Conservation (phyloP, 2,113 vertebrate genomes). For the Condylura cristata region DNA sequence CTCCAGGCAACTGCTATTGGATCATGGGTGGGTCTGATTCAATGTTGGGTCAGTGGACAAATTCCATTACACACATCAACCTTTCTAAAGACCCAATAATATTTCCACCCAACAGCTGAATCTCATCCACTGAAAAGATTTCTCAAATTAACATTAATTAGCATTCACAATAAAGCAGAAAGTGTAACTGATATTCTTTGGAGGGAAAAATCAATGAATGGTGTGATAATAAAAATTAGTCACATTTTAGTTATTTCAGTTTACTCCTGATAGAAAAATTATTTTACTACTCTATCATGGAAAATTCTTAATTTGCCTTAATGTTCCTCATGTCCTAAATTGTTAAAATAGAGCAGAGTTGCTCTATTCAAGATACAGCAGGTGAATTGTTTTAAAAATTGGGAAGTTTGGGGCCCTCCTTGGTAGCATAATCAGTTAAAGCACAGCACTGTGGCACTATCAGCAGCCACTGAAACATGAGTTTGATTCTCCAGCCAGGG, state of each 20-base stretch:
- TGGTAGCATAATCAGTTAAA: too few relatives aligned
- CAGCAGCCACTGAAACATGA: too few relatives aligned
- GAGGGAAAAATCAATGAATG: neutral
- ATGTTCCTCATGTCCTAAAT: neutral
- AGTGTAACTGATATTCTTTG: neutral
- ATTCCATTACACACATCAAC: neutral
- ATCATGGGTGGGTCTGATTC: neutral
- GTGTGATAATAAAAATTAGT: neutral
- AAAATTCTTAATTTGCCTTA: neutral
- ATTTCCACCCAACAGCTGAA: neutral
- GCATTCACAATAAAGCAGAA: neutral
- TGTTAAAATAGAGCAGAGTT: neutral
- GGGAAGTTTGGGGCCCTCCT: neutral
- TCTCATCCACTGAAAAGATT: neutral
- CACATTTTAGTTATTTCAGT: slow-evolving; percentile 9
- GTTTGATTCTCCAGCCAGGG: too few relatives aligned
- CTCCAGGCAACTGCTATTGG: neutral
- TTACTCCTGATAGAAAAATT: neutral
- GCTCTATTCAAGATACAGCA: neutral
- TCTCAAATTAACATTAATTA: neutral
- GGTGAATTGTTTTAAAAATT: neutral
- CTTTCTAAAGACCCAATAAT: neutral
- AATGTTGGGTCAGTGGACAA: neutral
- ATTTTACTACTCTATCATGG: neutral
- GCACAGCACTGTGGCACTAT: too few relatives aligned